phyloP scores from a whole-genome alignment of 2,888 invertebrate species.

The Allacma fusca region DNA sequence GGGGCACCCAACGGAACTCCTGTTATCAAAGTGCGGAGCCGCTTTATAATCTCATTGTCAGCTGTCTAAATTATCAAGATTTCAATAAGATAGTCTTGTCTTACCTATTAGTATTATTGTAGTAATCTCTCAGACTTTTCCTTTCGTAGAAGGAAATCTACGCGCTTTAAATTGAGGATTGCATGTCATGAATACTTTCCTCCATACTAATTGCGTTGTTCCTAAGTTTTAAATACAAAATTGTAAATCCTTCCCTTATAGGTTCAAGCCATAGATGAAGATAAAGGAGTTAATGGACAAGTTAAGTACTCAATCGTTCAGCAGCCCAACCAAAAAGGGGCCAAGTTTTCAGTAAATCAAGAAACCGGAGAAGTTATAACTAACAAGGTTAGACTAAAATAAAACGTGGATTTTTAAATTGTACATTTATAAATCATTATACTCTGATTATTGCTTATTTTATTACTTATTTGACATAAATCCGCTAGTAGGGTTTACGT shows the following conservation, averaged over 20 bases:
- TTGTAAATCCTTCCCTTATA: too few relatives aligned
- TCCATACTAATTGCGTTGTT: too few relatives aligned
- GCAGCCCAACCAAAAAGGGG: conserved; percentile 92
- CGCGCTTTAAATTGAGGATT: too few relatives aligned
- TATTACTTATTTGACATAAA: too few relatives aligned
- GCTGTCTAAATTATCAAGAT: conserved; percentile 4
- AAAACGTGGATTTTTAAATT: too few relatives aligned
- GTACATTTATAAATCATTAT: too few relatives aligned
- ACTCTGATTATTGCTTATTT: too few relatives aligned
- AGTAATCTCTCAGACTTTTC: not conserved
- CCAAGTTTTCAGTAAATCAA: conserved; percentile 94
- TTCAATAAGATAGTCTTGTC: not conserved
- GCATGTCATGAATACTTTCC: too few relatives aligned
- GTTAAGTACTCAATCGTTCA: conserved; percentile 97
- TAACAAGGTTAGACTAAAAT: conserved; percentile 73
- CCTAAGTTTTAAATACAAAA: too few relatives aligned
- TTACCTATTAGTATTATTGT: not conserved
- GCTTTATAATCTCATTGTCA: conserved; percentile 7
- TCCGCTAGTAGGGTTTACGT: too few relatives aligned
- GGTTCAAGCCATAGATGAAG: conserved; percentile 88
- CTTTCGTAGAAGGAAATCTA: too few relatives aligned
- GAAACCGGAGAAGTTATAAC: conserved; percentile 94
- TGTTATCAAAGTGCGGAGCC: conserved; percentile 79
- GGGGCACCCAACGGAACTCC: conserved; percentile 93
- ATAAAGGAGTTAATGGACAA: conserved; percentile 94